These are phyloP conservation scores for Euphonia xanthogaster DNA, from an alignment of 2,797 vertebrate species.

Conservation along the genomic window DNA sequence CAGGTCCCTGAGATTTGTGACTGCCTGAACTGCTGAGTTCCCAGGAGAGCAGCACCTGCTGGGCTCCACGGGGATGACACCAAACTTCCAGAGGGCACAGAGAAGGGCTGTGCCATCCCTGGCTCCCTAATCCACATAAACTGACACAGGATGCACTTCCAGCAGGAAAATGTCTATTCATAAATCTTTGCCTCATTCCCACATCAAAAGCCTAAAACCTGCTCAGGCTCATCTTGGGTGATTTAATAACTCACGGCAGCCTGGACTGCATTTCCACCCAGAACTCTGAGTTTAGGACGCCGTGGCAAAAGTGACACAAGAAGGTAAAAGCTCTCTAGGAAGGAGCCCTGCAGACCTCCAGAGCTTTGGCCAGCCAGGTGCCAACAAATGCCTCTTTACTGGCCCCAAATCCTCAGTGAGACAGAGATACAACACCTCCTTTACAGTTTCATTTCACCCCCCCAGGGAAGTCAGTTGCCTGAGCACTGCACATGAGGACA, in stretches of 20 bases:
- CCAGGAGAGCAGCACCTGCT: background rate
- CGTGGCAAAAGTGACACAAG: background rate
- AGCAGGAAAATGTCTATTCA: background rate
- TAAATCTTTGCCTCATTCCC: background rate
- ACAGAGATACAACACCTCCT: background rate
- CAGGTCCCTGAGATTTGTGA: fast-evolving
- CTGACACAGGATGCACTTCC: background rate
- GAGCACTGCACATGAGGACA: background rate
- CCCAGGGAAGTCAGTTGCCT: background rate
- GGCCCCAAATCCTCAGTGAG: background rate
- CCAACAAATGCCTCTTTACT: background rate
- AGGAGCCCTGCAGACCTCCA: background rate
- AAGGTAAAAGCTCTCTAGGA: background rate
- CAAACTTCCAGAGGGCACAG: background rate
- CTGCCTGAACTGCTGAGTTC: background rate
- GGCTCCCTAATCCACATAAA: background rate
- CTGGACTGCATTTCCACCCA: background rate
- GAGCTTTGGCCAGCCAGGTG: background rate
- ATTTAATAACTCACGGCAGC: background rate
- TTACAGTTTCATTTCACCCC: background rate
- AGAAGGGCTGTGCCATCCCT: background rate
- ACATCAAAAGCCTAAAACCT: background rate
- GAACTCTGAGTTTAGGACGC: background rate
- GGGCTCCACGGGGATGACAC: background rate
- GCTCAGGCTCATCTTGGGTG: background rate